Percentiles rank a stretch among this genome's conserved stretches.
Conservation (phyloP, 2,888 invertebrate genomes). For the Seladonia tumulorum region DNA sequence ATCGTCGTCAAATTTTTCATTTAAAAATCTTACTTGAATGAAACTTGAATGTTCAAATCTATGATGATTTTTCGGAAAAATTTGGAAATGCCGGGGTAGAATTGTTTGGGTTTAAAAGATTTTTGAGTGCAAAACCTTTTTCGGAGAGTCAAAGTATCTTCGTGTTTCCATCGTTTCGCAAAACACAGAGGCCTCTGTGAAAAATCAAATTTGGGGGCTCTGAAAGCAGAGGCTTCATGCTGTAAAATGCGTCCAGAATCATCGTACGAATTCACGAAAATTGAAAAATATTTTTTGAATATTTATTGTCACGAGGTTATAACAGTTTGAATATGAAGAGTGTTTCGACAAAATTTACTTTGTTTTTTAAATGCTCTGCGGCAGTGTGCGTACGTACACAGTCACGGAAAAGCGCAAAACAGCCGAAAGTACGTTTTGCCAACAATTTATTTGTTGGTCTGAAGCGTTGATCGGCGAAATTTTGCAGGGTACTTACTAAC, state of each 20-base stretch:
- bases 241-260: background rate
- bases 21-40: background rate
- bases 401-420: background rate
- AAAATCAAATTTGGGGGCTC: background rate
- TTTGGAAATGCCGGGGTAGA: background rate
- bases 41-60: background rate
- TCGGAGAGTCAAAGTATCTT: background rate
- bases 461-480: background rate
- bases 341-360: background rate
- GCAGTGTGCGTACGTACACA: background rate
- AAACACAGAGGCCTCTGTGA: background rate
- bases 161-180: background rate
- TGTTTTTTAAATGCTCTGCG: background rate
- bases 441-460: background rate
- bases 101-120: background rate
- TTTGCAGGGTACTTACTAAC: constrained; percentile 30
- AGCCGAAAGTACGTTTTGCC: background rate
- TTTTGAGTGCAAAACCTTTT: background rate
- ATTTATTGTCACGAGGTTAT: background rate
- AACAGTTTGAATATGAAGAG: background rate
- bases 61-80: background rate
- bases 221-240: background rate
- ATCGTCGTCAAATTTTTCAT: background rate
- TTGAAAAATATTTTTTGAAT: no score
- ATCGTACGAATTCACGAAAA: no score